Conservation (phyloP, 2,113 vertebrate species). For the Zootoca vivipara region DNA sequence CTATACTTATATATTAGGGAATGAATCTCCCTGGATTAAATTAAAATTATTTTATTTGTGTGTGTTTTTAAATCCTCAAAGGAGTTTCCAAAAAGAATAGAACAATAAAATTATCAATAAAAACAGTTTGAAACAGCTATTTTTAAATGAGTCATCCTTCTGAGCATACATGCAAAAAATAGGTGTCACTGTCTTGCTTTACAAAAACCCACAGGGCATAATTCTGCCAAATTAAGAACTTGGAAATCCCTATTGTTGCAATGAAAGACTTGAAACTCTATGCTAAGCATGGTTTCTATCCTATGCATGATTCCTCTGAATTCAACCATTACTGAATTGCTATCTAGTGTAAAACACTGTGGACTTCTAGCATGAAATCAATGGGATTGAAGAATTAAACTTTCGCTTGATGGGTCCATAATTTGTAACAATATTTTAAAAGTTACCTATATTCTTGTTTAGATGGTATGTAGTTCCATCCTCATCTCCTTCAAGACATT, state of each 20-base stretch:
- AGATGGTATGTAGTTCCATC: constrained; percentile 36
- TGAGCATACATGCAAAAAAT: too few relatives aligned
- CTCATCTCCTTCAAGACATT: constrained; percentile 1
- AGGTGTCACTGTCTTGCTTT: neutral
- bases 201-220: neutral
- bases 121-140: too few relatives aligned
- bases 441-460: constrained; percentile 49
- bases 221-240: neutral
- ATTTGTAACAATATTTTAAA: constrained; percentile 19
- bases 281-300: neutral
- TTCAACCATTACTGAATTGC: neutral
- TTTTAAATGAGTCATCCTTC: too few relatives aligned
- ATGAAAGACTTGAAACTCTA: neutral
- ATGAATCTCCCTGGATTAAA: too few relatives aligned
- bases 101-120: too few relatives aligned
- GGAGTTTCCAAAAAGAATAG: too few relatives aligned
- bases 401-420: neutral
- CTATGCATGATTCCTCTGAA: neutral
- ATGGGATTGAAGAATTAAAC: neutral
- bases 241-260: neutral
- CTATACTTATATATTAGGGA: too few relatives aligned
- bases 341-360: neutral
- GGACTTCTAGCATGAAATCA: neutral
- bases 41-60: too few relatives aligned
- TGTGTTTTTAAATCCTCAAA: too few relatives aligned